phyloP scores from a whole-genome alignment of 1,140 invertebrate genomes.

The Mylabris phalerata region DNA sequence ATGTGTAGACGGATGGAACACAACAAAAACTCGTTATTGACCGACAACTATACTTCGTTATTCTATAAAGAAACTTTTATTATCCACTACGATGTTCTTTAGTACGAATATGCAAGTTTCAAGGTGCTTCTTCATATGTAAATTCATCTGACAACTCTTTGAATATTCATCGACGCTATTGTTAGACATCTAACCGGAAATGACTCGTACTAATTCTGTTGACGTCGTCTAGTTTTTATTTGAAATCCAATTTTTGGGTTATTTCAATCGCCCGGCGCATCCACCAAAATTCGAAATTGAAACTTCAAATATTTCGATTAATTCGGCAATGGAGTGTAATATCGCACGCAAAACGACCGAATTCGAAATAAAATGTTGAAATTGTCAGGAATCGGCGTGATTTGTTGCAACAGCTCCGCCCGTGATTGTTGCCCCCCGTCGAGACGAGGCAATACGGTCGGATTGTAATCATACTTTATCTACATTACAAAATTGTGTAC shows the following conservation, averaged over 20 bases:
- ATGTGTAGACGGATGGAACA: neutral
- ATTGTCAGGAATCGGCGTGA: conserved; percentile 2
- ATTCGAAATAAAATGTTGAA: too few species aligned
- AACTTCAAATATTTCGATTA: neutral
- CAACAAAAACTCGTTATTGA: conserved; percentile 16
- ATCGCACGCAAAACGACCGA: too few species aligned
- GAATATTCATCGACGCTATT: conserved; percentile 31
- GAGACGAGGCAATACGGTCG: conserved; percentile 28
- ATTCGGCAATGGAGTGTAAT: neutral
- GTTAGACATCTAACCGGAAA: conserved; percentile 13
- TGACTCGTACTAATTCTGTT: conserved; percentile 27
- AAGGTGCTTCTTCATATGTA: conserved; percentile 29
- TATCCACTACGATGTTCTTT: too few species aligned
- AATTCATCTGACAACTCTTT: conserved; percentile 18
- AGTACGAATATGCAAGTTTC: too few species aligned
- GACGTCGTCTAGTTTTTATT: conserved; percentile 6
- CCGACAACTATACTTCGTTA: conserved; percentile 20
- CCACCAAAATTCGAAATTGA: neutral
- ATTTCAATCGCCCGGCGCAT: neutral
- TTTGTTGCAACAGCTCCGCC: conserved; percentile 26
- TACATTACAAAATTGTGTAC: conserved; percentile 23
- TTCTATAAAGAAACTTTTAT: conserved; percentile 1
- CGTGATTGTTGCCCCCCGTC: conserved; percentile 28
- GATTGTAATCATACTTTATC: conserved; percentile 37
- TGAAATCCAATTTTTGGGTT: neutral